phyloP scores from a whole-genome alignment of 2,888 invertebrate species.

The Actias luna region DNA sequence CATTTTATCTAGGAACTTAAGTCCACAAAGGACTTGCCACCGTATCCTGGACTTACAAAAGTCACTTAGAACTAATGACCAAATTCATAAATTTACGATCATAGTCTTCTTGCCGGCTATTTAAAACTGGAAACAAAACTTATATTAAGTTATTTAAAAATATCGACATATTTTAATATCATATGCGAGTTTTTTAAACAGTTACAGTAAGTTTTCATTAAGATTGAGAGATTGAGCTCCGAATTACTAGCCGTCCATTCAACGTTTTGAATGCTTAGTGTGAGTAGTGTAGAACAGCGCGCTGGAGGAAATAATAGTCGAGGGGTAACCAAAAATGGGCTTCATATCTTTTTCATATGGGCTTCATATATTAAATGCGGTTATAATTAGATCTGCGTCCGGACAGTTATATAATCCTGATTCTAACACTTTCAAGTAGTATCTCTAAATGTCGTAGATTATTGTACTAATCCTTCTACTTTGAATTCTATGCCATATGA shows the following conservation, averaged over 20 bases:
- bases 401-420: constrained; percentile 76
- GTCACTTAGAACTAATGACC: too few species aligned
- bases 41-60: too few species aligned
- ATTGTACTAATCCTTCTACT: neutral
- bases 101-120: neutral
- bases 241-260: constrained; percentile 52
- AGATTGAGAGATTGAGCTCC: constrained; percentile 72
- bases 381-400: constrained; percentile 76
- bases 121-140: neutral
- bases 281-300: constrained; percentile 24
- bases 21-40: too few species aligned
- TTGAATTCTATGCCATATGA: neutral
- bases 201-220: constrained; percentile 45
- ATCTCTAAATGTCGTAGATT: neutral
- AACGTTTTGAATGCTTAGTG: constrained; percentile 58
- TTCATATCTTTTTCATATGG: constrained; percentile 73
- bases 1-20: too few species aligned
- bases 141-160: neutral
- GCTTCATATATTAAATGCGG: constrained; percentile 74
- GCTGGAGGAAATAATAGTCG: constrained; percentile 58
- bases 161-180: neutral
- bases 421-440: constrained; percentile 51
- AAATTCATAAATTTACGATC: too few species aligned
- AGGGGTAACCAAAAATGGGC: constrained; percentile 66
- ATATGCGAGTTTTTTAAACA: constrained; percentile 26